Conservation (phyloP, 2,797 vertebrate species). For the Zalophus californianus region DNA sequence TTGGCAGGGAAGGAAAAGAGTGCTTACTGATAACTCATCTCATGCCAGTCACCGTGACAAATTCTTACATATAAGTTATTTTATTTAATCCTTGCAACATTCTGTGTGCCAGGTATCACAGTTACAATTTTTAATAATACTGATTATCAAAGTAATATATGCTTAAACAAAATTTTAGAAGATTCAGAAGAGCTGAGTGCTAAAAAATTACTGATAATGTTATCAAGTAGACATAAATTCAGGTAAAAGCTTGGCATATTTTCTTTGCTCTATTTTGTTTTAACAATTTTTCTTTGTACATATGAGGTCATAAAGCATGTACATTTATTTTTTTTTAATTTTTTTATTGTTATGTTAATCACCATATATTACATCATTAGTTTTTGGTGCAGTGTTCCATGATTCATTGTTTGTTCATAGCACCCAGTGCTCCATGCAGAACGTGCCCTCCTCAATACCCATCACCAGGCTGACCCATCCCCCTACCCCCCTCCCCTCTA, state of each 20-base stretch:
- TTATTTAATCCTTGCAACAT: neutral
- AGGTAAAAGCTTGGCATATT: neutral
- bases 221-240: neutral
- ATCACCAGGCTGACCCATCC: too few relatives aligned
- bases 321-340: too few relatives aligned
- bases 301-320: neutral
- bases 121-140: neutral
- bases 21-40: conserved; percentile 15
- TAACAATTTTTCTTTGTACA: neutral
- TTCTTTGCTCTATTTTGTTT: neutral
- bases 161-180: neutral
- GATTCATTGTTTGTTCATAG: too few relatives aligned
- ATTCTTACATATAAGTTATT: neutral
- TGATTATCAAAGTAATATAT: neutral
- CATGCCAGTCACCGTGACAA: neutral
- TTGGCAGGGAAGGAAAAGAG: neutral
- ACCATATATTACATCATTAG: too few relatives aligned
- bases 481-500: too few relatives aligned
- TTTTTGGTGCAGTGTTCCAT: too few relatives aligned
- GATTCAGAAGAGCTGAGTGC: neutral
- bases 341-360: too few relatives aligned
- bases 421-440: too few relatives aligned
- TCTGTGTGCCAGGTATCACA: neutral
- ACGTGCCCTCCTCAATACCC: too few relatives aligned
- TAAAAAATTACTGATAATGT: neutral